phyloP scores from a whole-genome alignment of 2,113 vertebrate genomes.

The Cranoglanis bouderius region DNA sequence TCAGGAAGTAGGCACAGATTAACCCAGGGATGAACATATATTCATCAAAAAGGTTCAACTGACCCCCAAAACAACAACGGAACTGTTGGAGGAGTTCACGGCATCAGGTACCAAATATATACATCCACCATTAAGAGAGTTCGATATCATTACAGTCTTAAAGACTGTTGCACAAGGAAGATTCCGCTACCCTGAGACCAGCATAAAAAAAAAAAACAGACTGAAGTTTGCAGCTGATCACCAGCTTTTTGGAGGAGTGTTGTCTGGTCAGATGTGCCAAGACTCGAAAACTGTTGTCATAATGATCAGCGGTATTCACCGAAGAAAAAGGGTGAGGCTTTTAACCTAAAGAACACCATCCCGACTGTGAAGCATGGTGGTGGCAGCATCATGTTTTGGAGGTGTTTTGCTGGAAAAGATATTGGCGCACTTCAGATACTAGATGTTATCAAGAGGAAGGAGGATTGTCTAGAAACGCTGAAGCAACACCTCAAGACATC shows the following conservation, averaged over 20 bases:
- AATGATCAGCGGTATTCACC: no score
- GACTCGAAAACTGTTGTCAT: no score
- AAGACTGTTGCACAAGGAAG: neutral
- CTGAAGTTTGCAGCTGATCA: no score
- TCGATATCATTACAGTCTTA: neutral
- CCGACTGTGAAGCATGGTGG: neutral
- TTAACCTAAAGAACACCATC: neutral
- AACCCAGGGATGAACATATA: no score
- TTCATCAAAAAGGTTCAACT: no score
- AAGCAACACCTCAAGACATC: neutral
- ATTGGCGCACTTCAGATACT: no score
- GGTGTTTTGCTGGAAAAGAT: neutral
- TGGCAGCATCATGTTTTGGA: neutral
- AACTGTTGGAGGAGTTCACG: neutral
- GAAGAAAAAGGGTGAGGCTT: neutral
- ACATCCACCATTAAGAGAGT: neutral
- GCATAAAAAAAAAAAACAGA: neutral
- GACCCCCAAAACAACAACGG: neutral
- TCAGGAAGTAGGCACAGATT: no score
- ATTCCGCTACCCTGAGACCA: no score
- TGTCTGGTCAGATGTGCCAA: no score
- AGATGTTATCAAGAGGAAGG: no score
- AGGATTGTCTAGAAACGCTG: no score
- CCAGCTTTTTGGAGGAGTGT: no score
- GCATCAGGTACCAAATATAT: neutral